Conservation (phyloP, 2,113 vertebrate genomes). For the Urocitellus parryii region DNA sequence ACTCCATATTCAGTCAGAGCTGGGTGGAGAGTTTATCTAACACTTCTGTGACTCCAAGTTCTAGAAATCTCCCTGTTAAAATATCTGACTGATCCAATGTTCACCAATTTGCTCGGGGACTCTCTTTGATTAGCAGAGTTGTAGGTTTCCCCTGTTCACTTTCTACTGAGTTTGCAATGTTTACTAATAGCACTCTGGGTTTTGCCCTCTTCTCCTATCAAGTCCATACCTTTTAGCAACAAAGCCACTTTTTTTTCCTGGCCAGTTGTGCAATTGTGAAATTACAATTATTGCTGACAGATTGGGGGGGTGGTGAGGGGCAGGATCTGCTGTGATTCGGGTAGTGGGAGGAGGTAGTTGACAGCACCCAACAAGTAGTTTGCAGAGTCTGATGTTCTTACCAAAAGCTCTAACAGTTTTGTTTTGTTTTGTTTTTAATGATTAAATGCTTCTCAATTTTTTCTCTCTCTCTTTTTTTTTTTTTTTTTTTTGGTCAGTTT, state of each 20-base stretch:
- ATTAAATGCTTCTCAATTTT: not conserved
- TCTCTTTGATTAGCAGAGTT: not conserved
- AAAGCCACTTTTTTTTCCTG: not conserved
- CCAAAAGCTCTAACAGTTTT: not conserved
- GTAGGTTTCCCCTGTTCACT: not conserved
- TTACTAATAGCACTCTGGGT: not conserved
- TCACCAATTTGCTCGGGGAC: not conserved
- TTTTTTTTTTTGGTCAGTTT: not conserved
- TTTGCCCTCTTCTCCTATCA: not conserved
- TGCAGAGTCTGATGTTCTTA: not conserved
- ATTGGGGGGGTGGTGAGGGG: not conserved
- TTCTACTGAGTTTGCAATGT: not conserved
- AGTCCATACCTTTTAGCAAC: not conserved
- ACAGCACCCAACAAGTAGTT: not conserved
- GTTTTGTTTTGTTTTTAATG: not conserved
- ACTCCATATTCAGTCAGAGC: not conserved
- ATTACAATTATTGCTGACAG: not conserved
- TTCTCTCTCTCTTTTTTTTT: no score
- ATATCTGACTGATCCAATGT: not conserved
- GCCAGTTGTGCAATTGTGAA: not conserved
- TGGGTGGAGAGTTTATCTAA: not conserved
- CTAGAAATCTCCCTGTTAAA: not conserved
- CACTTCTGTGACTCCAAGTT: not conserved
- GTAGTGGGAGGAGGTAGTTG: not conserved
- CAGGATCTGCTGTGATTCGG: not conserved